Evolutionary conservation across 2,888 invertebrate species (phyloP), one percentile per base, ranked within the genome.

Genomic region (Perizoma affinitatum): DNA sequence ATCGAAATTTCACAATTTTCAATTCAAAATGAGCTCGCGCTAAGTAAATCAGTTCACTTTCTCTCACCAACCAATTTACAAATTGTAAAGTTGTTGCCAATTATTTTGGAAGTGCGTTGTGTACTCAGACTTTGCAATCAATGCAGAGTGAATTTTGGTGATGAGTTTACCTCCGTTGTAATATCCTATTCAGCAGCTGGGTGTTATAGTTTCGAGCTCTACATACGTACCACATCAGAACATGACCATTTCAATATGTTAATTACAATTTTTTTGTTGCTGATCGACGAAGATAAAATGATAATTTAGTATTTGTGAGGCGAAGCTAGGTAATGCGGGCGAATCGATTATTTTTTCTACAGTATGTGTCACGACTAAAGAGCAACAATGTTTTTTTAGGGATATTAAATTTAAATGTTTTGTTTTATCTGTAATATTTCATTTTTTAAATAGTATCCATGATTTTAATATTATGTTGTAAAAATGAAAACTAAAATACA

Each of bases 21-120:
- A 73, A 70, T 73, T 71, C 59, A 67, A 73, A 84, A 82, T 81
- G 75, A 71, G 82, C 70, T 70, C 80, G 77, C 64, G 79, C 76
- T 82, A 84, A 84, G 78, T 82, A 77, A 79, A 76, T 81, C 74
- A 73, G 72, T 76, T 76, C 74, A 78, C 86, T 85, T 83, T 88
- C 84, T 81, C 80, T 78, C 78, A 69, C 73, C 70, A 76, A 70
- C 70, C 74, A 79, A 82, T 84, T 83, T 75, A 75, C 73, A 73
- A 75, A 65, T 62, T 58, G 42, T 64, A 59, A 56, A 57, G 48
- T 54, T 35, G 60, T 69, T 66, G 70, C 66, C 72, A 79, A 78
- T 80, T 81, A 80, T 75, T 72, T 69, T 54, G 64, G 68, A 41
- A 57, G 34, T 54, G 43, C 56, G 49, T 57, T 53, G 35, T 50